These are phyloP conservation scores for Crotalus viridis DNA, from an alignment of 2,113 vertebrate species.

Conservation along the genomic window DNA sequence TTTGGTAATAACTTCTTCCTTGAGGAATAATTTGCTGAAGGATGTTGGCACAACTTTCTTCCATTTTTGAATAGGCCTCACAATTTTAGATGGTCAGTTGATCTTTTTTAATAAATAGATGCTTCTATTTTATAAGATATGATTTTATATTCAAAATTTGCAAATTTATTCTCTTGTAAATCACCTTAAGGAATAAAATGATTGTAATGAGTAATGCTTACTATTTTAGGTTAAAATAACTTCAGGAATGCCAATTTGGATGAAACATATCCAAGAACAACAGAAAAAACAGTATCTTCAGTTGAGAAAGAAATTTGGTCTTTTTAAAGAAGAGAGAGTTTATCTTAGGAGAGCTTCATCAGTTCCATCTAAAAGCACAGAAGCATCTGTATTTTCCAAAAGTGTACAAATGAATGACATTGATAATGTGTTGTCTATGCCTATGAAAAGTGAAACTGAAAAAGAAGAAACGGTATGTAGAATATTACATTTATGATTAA, in stretches of 20 bases:
- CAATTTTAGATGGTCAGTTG: background rate
- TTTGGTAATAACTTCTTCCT: background rate
- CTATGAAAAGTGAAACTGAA: constrained; percentile 33
- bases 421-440: constrained; percentile 9
- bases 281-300: constrained; percentile 60
- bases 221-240: constrained; percentile 70
- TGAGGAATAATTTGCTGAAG: background rate
- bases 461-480: constrained; percentile 66
- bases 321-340: constrained; percentile 72
- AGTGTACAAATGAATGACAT: constrained; percentile 41
- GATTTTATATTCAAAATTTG: background rate
- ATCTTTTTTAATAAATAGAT: background rate
- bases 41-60: background rate
- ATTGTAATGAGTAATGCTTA: constrained; percentile 37
- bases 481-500: background rate
- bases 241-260: constrained; percentile 39
- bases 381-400: constrained; percentile 45
- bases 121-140: background rate
- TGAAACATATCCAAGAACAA: constrained; percentile 45
- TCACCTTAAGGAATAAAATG: background rate
- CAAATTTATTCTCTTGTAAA: background rate
- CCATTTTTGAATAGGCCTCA: background rate
- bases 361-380: background rate
- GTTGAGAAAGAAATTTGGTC: constrained; percentile 69
- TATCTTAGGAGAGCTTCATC: constrained; percentile 63